Percentiles rank a stretch among this genome's conserved stretches.
These are phyloP conservation scores for Cosmopolites sordidus DNA, from an alignment of 2,888 invertebrate species.

Conservation along the genomic window DNA sequence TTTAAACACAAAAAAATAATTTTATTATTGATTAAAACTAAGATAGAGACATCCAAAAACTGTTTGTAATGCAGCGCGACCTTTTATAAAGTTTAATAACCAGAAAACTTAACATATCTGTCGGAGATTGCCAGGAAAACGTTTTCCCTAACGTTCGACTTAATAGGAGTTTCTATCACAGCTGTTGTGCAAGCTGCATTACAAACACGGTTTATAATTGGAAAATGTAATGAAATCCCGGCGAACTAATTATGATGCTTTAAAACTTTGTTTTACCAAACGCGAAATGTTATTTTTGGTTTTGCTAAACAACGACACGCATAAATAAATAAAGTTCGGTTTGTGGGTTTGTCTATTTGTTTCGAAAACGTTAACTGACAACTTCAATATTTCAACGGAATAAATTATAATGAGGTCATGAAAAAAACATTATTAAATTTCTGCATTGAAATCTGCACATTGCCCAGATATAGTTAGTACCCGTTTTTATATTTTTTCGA, in stretches of 20 bases:
- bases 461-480: no score
- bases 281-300: background rate
- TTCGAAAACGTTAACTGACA: no score
- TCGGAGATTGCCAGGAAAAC: constrained; percentile 22
- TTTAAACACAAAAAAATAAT: no score
- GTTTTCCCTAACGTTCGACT: constrained; percentile 24
- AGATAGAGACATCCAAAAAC: no score
- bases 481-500: no score
- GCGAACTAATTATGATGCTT: constrained; percentile 5
- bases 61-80: constrained; percentile 12
- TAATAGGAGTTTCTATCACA: constrained; percentile 25
- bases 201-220: constrained; percentile 21
- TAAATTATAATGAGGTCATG: no score
- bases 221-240: constrained; percentile 22
- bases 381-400: no score
- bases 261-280: constrained; percentile 5
- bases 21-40: no score
- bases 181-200: constrained; percentile 23
- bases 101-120: constrained; percentile 29
- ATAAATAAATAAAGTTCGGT: background rate
- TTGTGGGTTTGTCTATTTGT: no score
- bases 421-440: no score
- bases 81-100: constrained; percentile 24
- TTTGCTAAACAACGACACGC: background rate
- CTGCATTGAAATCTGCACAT: no score